These are phyloP conservation scores for Setophaga kirtlandii DNA, from an alignment of 2,113 vertebrate species.

Conservation along the genomic window DNA sequence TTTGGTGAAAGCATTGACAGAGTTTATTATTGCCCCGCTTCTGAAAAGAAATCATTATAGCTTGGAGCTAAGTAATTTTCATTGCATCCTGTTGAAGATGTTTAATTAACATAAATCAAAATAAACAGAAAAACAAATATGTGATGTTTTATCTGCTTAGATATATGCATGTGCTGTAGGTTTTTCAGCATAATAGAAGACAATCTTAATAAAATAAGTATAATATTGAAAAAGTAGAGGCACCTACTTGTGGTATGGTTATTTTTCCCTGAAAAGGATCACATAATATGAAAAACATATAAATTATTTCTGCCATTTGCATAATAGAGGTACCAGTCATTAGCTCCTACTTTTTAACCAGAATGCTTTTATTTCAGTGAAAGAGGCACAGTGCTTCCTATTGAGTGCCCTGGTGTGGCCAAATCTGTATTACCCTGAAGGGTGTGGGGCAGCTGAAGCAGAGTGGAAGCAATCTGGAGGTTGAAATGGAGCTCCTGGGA, in stretches of 20 bases:
- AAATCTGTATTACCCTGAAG: not conserved
- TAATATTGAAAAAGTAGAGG: not conserved
- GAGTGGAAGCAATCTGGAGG: not conserved
- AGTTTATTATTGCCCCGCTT: not conserved
- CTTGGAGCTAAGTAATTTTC: conserved; percentile 22
- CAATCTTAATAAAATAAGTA: not conserved
- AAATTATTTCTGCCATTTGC: not conserved
- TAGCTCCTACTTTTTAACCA: not conserved
- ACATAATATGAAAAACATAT: not conserved
- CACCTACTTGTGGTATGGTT: not conserved
- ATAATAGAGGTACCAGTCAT: not conserved
- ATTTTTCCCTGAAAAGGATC: not conserved
- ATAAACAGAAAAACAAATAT: not conserved
- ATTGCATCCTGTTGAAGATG: not conserved
- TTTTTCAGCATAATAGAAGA: not conserved
- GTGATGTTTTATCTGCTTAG: not conserved
- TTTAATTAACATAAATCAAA: conserved; percentile 55
- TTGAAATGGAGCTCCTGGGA: not conserved
- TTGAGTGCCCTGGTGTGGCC: not conserved
- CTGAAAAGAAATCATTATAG: conserved; percentile 4
- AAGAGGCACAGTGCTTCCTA: not conserved
- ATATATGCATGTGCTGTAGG: not conserved
- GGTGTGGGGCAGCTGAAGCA: not conserved
- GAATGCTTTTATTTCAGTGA: not conserved
- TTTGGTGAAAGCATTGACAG: conserved; percentile 1